Conservation (phyloP, 1,140 invertebrate species). For the Drosophila sulfurigaster region DNA sequence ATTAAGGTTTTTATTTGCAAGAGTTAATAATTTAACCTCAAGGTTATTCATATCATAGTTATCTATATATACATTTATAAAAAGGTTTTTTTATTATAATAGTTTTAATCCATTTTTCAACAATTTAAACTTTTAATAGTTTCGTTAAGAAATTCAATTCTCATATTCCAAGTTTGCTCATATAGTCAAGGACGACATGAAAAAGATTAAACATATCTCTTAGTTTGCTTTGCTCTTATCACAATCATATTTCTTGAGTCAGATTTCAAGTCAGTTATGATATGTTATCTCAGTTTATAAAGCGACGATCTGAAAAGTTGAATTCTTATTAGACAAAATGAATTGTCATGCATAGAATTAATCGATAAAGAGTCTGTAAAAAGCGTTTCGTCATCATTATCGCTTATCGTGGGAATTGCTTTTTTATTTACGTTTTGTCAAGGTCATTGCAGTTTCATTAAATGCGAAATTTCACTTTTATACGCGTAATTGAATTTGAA, state of each 20-base stretch:
- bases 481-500: slow-evolving; percentile 3
- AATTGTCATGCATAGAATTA: background rate
- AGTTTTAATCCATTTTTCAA: too few relatives aligned
- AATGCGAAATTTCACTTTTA: slow-evolving; percentile 16
- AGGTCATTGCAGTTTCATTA: slow-evolving; percentile 14
- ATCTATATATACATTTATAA: too few relatives aligned
- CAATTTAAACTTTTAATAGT: too few relatives aligned
- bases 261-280: background rate
- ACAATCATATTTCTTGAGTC: background rate
- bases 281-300: background rate
- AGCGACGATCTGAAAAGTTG: background rate
- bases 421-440: slow-evolving; percentile 3
- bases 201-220: background rate
- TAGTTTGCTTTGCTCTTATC: background rate
- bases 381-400: background rate
- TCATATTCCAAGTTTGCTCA: background rate
- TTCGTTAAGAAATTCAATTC: too few relatives aligned
- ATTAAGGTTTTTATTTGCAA: too few relatives aligned
- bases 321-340: background rate
- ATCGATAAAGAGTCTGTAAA: background rate
- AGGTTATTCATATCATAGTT: too few relatives aligned
- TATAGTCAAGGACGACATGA: background rate
- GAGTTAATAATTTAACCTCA: too few relatives aligned
- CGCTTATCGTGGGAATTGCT: slow-evolving; percentile 10
- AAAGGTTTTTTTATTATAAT: too few relatives aligned